Evolutionary conservation across 2,888 invertebrate genomes (phyloP).

Genomic region (Dasypogon diadema): DNA sequence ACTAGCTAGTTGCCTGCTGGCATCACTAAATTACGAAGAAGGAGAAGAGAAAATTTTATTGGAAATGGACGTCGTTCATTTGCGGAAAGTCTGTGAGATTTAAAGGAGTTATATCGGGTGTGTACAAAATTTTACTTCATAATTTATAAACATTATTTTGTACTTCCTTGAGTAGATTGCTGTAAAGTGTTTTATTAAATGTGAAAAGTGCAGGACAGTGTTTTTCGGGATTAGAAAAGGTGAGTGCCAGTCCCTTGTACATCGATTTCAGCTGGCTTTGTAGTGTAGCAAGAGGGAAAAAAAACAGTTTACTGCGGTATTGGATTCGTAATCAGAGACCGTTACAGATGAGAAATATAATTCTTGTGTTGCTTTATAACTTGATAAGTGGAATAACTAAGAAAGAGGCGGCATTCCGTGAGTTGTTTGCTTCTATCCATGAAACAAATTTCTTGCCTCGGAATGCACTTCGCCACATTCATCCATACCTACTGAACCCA

Average conservation of each 20-base stretch:
- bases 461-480: background rate
- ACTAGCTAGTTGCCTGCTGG: too few species aligned
- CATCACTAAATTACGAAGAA: too few species aligned
- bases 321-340: conserved; percentile 5
- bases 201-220: conserved; percentile 1
- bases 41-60: background rate
- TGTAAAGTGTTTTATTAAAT: conserved; percentile 4
- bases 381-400: background rate
- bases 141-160: conserved; percentile 3
- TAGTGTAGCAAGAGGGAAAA: background rate
- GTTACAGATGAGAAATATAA: background rate
- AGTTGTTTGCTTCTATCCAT: background rate
- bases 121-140: background rate
- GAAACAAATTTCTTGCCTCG: background rate
- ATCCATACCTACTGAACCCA: conserved; percentile 5
- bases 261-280: conserved; percentile 40
- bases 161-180: background rate
- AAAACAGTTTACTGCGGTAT: conserved; percentile 6
- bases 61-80: conserved; percentile 28
- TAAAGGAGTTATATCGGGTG: background rate
- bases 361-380: background rate
- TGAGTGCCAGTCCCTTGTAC: conserved; percentile 18
- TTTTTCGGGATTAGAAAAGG: conserved; percentile 14
- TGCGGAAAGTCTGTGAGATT: background rate
- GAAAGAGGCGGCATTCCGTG: background rate